Percentiles rank a stretch among this genome's conserved stretches.
Evolutionary conservation across 2,888 invertebrate species (phyloP).

Genomic region (Latrodectus hesperus): DNA sequence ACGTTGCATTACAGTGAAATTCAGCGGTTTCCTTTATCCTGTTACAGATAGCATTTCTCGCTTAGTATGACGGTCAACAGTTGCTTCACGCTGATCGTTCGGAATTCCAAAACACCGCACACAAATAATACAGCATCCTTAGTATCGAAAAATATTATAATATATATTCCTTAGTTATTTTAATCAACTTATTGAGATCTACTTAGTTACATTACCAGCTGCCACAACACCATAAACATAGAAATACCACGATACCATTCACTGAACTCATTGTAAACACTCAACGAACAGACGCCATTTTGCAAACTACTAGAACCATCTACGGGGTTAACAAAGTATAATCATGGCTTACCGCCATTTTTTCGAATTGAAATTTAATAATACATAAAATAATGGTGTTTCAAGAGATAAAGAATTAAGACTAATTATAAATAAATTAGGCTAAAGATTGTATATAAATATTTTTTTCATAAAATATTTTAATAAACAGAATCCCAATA

Average conservation of each 20-base stretch:
- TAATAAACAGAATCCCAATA: too few species aligned
- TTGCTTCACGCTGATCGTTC: slow-evolving; percentile 41
- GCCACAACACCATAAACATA: not conserved
- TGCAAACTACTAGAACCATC: slow-evolving; percentile 56
- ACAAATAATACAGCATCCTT: slow-evolving; percentile 16
- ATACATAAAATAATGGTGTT: too few species aligned
- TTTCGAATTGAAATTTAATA: slow-evolving; percentile 3
- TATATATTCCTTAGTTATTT: not conserved
- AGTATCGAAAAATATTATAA: not conserved
- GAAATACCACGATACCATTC: slow-evolving; percentile 6
- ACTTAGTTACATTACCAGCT: not conserved
- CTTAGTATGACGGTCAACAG: slow-evolving; percentile 61
- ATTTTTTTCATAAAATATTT: too few species aligned
- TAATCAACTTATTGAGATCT: not conserved
- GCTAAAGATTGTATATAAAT: too few species aligned
- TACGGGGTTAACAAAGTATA: slow-evolving; percentile 66
- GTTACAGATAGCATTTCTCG: not conserved
- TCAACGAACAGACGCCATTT: slow-evolving; percentile 66
- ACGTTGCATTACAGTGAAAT: slow-evolving; percentile 5
- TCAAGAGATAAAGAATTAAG: too few species aligned
- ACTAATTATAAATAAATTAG: too few species aligned
- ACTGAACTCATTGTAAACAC: slow-evolving; percentile 35
- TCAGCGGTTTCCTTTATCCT: not conserved
- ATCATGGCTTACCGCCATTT: slow-evolving; percentile 66
- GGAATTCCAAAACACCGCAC: slow-evolving; percentile 65